Evolutionary conservation across 2,797 vertebrate species (phyloP), one percentile per base, ranked within the genome.

Genomic region (Xiphorhynchus erythropygius): DNA sequence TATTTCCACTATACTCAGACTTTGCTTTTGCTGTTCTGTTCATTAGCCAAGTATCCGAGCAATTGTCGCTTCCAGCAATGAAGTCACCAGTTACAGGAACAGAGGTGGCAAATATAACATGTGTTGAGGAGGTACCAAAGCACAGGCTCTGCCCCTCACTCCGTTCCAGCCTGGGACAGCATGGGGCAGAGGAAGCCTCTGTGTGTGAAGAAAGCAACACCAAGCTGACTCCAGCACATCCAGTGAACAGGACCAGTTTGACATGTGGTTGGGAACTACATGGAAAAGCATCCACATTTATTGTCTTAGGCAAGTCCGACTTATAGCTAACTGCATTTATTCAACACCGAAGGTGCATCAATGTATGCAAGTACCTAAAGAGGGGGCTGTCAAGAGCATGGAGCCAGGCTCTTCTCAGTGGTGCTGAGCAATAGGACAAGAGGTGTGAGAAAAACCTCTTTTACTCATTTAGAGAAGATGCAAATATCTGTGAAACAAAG

Each of bases 141-240:
- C 12, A 6, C 8, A 9, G 14, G 18, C 8, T 13, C 10, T 53
- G 33, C 3, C 25, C 23, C 23, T 21, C 1, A 1, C 2, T 1
- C 7, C 0, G 0, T 13, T 47, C 30, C 30, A 30, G 7, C 18
- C 35, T 0, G 4, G 9, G 15, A 5, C 0, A 2, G 30, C 0
- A 0, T 1, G 7, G 5, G 8, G 30, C n/a, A 4, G 1, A 22
- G 18, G 35, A 28, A 33, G 25, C 27, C 33, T 4, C 0, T 1
- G 22, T 17, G 24, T 5, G 14, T 7, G 13, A 6, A 41, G n/a
- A 39, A 44, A 28, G 17, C 1, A 7, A 21, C 25, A 18, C 12
- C 28, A 3, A 12, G 27, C 3, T 9, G 8, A 41, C 5, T 1
- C 21, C 28, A 46, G 16, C 15, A 9, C 0, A 0, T 11, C 22